Percentiles rank a stretch among this genome's conserved stretches.
These are phyloP conservation scores for Chaenodraco wilsoni DNA, from an alignment of 2,797 vertebrate species.

Conservation along the genomic window DNA sequence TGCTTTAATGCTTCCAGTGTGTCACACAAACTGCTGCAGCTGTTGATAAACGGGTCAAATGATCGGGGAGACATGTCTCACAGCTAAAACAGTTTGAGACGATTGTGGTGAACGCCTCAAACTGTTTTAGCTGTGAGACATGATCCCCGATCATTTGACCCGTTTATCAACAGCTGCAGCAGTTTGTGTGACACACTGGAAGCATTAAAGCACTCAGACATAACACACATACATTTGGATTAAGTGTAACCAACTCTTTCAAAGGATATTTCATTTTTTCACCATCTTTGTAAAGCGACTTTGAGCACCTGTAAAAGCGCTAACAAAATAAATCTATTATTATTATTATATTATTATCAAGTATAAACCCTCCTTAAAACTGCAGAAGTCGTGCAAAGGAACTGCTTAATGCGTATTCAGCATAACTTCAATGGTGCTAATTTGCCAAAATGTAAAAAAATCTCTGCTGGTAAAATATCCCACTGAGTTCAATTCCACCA, in stretches of 20 bases:
- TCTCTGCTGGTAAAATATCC: too few species aligned
- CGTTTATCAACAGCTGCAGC: conserved; percentile 6
- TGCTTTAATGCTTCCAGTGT: too few species aligned
- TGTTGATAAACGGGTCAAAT: background rate
- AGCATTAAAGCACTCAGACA: background rate
- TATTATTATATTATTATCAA: too few species aligned
- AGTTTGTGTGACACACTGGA: background rate
- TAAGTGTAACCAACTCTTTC: background rate
- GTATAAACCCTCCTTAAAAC: background rate
- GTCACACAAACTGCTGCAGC: background rate
- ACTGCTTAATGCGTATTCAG: background rate
- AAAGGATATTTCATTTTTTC: background rate
- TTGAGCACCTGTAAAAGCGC: too few species aligned
- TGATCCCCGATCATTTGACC: background rate
- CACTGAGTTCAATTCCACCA: too few species aligned
- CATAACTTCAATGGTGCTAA: background rate
- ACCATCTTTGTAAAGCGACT: too few species aligned
- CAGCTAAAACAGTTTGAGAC: background rate
- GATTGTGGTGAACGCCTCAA: background rate
- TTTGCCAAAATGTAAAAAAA: background rate
- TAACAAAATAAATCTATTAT: too few species aligned
- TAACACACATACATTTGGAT: background rate
- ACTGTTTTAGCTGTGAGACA: background rate
- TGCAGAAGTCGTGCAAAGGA: background rate
- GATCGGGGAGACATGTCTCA: background rate